phyloP scores from a whole-genome alignment of 1,140 invertebrate species.

The Monochamus saltuarius region DNA sequence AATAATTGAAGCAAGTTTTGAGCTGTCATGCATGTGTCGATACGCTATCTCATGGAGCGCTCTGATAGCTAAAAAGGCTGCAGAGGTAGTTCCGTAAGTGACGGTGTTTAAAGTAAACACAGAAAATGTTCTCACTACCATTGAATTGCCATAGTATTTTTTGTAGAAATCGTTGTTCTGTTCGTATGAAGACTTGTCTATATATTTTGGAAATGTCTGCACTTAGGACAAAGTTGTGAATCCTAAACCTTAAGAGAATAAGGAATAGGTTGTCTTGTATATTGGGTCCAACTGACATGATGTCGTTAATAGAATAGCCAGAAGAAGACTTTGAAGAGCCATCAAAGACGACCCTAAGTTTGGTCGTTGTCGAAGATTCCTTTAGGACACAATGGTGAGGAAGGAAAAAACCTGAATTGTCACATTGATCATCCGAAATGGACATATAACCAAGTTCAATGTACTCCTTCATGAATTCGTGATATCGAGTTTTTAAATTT shows the following conservation, averaged over 20 bases:
- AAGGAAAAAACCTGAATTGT: slow-evolving; percentile 36
- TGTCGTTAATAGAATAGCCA: slow-evolving; percentile 41
- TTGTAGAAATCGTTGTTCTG: slow-evolving; percentile 43
- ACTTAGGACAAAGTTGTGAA: slow-evolving; percentile 45
- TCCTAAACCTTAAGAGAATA: slow-evolving; percentile 51
- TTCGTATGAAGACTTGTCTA: slow-evolving; percentile 43
- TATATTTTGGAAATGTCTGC: slow-evolving; percentile 53
- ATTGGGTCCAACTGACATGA: slow-evolving; percentile 36
- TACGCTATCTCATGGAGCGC: slow-evolving; percentile 31
- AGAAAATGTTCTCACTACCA: slow-evolving; percentile 26
- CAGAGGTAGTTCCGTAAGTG: slow-evolving; percentile 41
- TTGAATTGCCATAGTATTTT: slow-evolving; percentile 48
- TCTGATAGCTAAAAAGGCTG: slow-evolving; percentile 40
- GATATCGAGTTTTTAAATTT: slow-evolving; percentile 34
- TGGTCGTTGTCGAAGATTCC: slow-evolving; percentile 25
- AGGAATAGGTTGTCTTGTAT: slow-evolving; percentile 48
- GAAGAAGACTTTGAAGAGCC: slow-evolving; percentile 42
- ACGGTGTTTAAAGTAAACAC: slow-evolving; percentile 31
- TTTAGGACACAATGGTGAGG: slow-evolving; percentile 46
- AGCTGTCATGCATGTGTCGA: slow-evolving; percentile 25
- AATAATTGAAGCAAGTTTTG: slow-evolving; percentile 19
- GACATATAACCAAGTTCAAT: slow-evolving; percentile 37
- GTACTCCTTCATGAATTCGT: slow-evolving; percentile 49
- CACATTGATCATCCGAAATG: not conserved
- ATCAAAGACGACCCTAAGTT: slow-evolving; percentile 50